Percentiles rank a stretch among this genome's conserved stretches.
These are phyloP conservation scores for Takifugu ocellatus DNA, from an alignment of 2,797 vertebrate genomes.

Conservation along the genomic window DNA sequence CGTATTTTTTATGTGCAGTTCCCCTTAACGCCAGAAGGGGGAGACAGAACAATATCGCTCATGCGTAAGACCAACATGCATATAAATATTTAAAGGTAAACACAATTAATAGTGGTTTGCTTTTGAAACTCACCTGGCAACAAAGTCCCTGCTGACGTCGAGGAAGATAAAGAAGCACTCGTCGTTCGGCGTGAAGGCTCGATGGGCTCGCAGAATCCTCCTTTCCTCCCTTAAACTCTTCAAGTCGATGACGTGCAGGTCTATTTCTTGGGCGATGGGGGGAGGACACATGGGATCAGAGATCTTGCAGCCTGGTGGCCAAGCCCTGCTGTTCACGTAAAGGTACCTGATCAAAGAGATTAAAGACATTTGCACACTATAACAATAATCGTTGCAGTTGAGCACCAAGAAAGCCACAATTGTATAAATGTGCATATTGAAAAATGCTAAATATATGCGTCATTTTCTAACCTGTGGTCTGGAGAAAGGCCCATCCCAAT, in stretches of 20 bases:
- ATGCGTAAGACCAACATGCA: neutral
- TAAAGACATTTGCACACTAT: neutral
- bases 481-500: conserved; percentile 98
- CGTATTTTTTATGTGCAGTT: neutral
- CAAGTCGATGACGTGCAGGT: conserved; percentile 92
- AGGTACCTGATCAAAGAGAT: conserved; percentile 80
- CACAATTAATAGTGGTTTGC: neutral
- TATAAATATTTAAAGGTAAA: neutral
- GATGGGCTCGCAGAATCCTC: conserved; percentile 86
- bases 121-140: conserved; percentile 84
- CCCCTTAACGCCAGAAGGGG: neutral
- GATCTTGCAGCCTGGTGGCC: conserved; percentile 88
- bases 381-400: neutral
- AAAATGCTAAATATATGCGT: neutral
- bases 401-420: neutral
- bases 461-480: conserved; percentile 84
- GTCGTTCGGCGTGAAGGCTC: conserved; percentile 93
- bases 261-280: conserved; percentile 94
- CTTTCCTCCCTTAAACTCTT: conserved; percentile 92
- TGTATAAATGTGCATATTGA: neutral
- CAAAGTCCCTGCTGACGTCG: conserved; percentile 94
- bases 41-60: neutral
- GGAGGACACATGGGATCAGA: conserved; percentile 94
- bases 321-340: conserved; percentile 95
- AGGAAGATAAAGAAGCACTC: conserved; percentile 98